Base-by-base conservation (phyloP, 2,797 vertebrate genomes). In the Halcyon leucocephala region DNA sequence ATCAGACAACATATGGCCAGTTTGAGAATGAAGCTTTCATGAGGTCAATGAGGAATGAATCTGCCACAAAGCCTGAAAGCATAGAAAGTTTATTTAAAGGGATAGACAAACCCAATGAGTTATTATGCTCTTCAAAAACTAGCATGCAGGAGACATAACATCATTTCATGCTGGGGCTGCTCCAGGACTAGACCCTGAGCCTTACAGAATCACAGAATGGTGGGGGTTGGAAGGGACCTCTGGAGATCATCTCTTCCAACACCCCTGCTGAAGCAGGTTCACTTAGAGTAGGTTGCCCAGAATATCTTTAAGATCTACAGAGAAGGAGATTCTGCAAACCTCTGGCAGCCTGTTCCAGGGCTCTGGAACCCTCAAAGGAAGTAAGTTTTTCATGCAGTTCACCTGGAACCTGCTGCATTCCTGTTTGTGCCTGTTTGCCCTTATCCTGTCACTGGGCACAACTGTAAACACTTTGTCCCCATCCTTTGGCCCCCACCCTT, bases 1-100 rank as follows among this genome's bases (percentile, higher is more conserved):
- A 93, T 60, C 87, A 95, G 79, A 82, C 86, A 85, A 48, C 87
- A 86, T 77, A 95, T 91, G 85, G 79, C 28, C 52, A 83, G 48
- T 41, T 80, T 37, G 52, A 71, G 35, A 89, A 69, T 3, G n/a
- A 66, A 71, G 55, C 71, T 77, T 86, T 79, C 25, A 21, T 12
- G 21, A 51, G 70, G 37, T 69, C 78, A 86, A 0, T 58, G 51
- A 89, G 44, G 55, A 85, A 79, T 41, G 9, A 85, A 55, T 86
- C 78, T 91, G n/a, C 70, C 76, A 85, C 61, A 79, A 39, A 71
- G 41, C 28, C 71, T 67, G 61, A 52, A 87, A 82, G 46, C 24
- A 37, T 22, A 70, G 11, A 33, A 87, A 83, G 35, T 28, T 89
- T 46, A 55, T 46, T 88, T 89, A 10, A 81, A 87, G 41, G 35